Percentiles rank a stretch among this genome's conserved stretches.
These are phyloP conservation scores for Argyresthia goedartella DNA, from an alignment of 2,888 invertebrate species.

Conservation along the genomic window DNA sequence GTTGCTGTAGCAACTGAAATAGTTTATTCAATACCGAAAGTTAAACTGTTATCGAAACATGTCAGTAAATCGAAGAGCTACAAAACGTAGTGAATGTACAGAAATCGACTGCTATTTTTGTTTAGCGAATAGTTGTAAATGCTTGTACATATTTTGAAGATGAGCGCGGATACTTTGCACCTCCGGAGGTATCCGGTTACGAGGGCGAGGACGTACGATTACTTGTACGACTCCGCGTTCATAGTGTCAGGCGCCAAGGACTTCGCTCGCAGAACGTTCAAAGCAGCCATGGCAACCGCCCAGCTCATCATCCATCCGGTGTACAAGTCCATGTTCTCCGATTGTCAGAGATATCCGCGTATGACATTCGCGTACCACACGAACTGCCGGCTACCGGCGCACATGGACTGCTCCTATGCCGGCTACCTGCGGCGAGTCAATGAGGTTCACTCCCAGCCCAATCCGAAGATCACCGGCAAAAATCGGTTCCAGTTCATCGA, in stretches of 20 bases:
- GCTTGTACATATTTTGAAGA: no score
- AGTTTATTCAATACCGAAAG: no score
- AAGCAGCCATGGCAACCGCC: slow-evolving; percentile 65
- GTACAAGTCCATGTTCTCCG: slow-evolving; percentile 73
- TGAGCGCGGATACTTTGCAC: no score
- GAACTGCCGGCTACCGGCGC: slow-evolving; percentile 46
- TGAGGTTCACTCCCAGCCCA: slow-evolving; percentile 11
- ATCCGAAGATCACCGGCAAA: slow-evolving; percentile 28
- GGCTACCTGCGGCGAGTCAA: slow-evolving; percentile 29
- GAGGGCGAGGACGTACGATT: no score
- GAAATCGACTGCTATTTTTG: no score
- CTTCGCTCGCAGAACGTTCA: slow-evolving; percentile 64
- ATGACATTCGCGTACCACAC: slow-evolving; percentile 20
- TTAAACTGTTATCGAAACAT: no score
- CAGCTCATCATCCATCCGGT: slow-evolving; percentile 70
- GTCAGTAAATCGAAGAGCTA: no score
- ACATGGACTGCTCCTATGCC: slow-evolving; percentile 41
- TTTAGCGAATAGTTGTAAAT: no score
- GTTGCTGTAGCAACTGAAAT: no score
- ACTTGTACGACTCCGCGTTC: slow-evolving; percentile 54
- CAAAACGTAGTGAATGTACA: no score
- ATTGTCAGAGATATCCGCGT: slow-evolving; percentile 18
- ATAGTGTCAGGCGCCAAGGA: slow-evolving; percentile 70
- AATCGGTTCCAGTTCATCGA: slow-evolving; percentile 33
- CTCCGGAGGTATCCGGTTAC: no score